Evolutionary conservation across 1,140 invertebrate genomes (phyloP), one percentile per base, ranked within the genome.

Genomic region (Physella acuta): DNA sequence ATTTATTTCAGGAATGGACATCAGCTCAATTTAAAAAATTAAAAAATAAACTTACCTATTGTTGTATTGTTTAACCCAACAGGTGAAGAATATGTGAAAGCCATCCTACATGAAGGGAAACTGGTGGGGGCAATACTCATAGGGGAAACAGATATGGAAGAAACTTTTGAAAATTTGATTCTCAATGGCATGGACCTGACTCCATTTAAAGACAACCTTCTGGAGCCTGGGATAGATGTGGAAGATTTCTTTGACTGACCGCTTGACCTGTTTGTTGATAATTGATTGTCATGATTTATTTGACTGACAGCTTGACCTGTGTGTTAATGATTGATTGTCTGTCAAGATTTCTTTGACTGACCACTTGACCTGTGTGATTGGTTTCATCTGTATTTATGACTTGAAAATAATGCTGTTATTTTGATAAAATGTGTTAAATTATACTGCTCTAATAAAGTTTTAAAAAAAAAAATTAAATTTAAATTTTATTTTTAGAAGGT

Each of bases 141-240:
- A 76, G 97, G 97, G 0, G 94, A 99, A 76, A 98, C 96, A 4
- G 94, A 96, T 82, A 86, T 99, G 44, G 97, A 98, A 84, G 97
- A 99, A 87, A 98, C 94, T 78, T 95, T 95, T 87, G 97, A 99
- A 87, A 99, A 99, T 87, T 87, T 99, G 53, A 99, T 99, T 80
- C 87, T 98, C 20, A 95, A 98, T 88, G 92, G 96, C 82, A 88
- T 97, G 63, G 95, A 99, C 87, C 85, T 99, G 44, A 91, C 90
- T 73, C 87, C 89, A 28, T 93, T 92, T 87, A 94, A 93, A 56
- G 93, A 98, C 84, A 91, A 98, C 84, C 90, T 99, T 71, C 87
- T 99, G 3, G 92, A 99, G 88, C 95, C 95, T 26, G 88, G 94
- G 85, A 92, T 99, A 80, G 96, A 99, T 85, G 95, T 99, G 80